Percentiles rank a stretch among this genome's conserved stretches.
Conservation (phyloP, 2,113 vertebrate genomes). For the Caranx melampygus region DNA sequence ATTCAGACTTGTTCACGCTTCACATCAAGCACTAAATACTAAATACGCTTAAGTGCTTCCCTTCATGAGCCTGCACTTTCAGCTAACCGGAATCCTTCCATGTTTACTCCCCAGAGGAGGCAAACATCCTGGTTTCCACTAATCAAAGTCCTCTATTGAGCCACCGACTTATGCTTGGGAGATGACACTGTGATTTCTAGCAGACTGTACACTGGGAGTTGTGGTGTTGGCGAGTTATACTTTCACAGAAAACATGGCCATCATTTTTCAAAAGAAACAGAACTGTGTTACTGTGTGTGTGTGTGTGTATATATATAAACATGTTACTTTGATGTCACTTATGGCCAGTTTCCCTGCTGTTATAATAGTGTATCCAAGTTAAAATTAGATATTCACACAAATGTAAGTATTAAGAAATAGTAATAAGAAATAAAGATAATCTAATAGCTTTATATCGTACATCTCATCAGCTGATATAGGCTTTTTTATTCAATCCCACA, state of each 20-base stretch:
- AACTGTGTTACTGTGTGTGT: no score
- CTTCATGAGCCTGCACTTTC: not conserved
- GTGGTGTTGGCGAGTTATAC: not conserved
- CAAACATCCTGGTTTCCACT: not conserved
- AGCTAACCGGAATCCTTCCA: not conserved
- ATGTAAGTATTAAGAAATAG: no score
- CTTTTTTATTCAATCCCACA: no score
- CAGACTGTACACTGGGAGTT: not conserved
- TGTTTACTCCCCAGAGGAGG: not conserved
- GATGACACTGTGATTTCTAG: not conserved
- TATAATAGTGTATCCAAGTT: not conserved
- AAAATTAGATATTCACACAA: no score
- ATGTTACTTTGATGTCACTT: no score
- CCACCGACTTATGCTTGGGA: not conserved
- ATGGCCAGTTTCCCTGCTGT: no score
- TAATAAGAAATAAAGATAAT: no score
- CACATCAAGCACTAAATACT: not conserved
- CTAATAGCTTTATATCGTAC: no score
- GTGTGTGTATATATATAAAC: no score
- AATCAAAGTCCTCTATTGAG: constrained; percentile 16
- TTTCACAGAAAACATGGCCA: not conserved
- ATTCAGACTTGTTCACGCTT: not conserved
- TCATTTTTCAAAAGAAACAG: not conserved
- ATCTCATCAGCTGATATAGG: no score
- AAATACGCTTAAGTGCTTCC: not conserved